Conservation (phyloP, 2,113 vertebrate genomes). For the Sialia sialis region DNA sequence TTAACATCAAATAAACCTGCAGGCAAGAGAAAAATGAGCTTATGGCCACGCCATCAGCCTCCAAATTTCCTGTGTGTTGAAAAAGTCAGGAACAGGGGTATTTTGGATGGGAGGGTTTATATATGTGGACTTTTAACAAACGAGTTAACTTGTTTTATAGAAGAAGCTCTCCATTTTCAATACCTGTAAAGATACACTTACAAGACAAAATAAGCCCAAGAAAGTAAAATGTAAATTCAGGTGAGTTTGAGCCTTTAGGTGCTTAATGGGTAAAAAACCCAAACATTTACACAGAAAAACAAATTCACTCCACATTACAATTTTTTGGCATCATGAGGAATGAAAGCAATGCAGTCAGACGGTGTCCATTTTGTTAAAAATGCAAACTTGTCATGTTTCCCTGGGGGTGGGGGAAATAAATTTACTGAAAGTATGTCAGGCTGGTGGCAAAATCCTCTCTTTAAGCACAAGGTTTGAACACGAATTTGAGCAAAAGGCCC, state of each 20-base stretch:
- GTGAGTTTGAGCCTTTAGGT: not conserved
- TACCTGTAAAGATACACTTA: not conserved
- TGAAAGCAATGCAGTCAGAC: not conserved
- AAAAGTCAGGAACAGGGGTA: accelerated
- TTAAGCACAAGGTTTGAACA: not conserved
- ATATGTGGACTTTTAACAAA: not conserved
- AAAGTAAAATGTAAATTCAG: not conserved
- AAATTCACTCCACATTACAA: not conserved
- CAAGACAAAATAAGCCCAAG: not conserved
- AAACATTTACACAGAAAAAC: not conserved
- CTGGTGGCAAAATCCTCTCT: not conserved
- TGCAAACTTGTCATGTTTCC: not conserved
- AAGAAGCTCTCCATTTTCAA: not conserved
- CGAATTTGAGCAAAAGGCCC: not conserved
- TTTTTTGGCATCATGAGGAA: not conserved
- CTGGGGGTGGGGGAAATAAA: not conserved
- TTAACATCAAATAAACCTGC: not conserved
- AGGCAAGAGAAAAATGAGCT: not conserved
- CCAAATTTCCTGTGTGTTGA: not conserved
- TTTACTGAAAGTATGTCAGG: not conserved
- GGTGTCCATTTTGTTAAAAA: not conserved
- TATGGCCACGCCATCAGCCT: not conserved
- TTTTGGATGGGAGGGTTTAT: accelerated
- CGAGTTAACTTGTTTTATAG: not conserved
- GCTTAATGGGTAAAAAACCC: not conserved